Evolutionary conservation across 2,888 invertebrate species (phyloP), one percentile per base, ranked within the genome.

Genomic region (Sinotaia quadrata): DNA sequence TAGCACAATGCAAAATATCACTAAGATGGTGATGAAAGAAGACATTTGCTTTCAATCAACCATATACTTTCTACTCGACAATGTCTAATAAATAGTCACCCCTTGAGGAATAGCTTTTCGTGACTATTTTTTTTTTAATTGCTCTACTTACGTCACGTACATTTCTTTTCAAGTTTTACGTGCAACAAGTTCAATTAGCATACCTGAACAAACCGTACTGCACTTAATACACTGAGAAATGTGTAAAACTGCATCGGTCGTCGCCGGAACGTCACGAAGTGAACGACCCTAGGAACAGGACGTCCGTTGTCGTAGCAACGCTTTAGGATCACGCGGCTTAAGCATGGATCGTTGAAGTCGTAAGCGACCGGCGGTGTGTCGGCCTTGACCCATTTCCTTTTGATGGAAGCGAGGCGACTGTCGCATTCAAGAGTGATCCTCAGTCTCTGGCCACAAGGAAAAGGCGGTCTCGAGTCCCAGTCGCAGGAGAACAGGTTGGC

Each of bases 251-350:
- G 69, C 41, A 81, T 73, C 18, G 75, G 67, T 29, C 67, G 68
- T 33, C 72, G 78, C 4, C 73, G 73, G 41, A 80, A 79, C 79
- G 79, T 79, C 4, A 81, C 75, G 49, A 79, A 81, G 57, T 81
- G 81, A 1, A 80, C 76, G 12, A 81, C 69, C 58, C 77, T 79
- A n/a, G 81, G 81, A 21, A 77, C 75, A n/a, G 60, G 52, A 12
- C 21, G 34, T 1, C 67, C 59, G 27, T 49, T 60, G 34, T 70
- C 73, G 24, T 47, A 47, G 41, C 75, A 76, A 27, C 60, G 71
- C 37, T 29, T 31, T 52, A 69, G 59, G 4, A 75, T 57, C 12
- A 72, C 56, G 37, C 62, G 72, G 15, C 54, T 36, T 4, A 78
- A 63, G 52, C 78, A 78, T 1, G 57, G 36, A 47, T 75, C 75